Evolutionary conservation across 92 coral and sea anemone species (phyloP), one percentile per base, ranked within the genome.

Genomic region (Parazoanthus swiftii): DNA sequence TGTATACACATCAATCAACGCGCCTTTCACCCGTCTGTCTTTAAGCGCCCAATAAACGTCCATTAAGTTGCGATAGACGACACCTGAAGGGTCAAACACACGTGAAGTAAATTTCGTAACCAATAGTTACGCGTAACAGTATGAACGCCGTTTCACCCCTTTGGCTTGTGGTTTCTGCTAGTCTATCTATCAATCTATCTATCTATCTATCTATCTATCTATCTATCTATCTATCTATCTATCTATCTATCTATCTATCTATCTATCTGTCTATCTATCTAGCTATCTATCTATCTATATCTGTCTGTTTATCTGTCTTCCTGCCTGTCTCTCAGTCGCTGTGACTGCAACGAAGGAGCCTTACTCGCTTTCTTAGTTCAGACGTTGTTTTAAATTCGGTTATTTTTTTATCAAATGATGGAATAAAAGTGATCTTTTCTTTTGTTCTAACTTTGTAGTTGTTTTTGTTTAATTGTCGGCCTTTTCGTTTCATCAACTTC

Each of bases 1-100:
- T 8, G 94, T 78, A 86, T 96, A 96, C 1, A 94, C 85, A 82
- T 96, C 98, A 26, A 96, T 86, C 18, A 96, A 91, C 0, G 91
- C 92, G 3, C 98, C 98, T 36, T 94, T 95, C n/a, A 96, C 98
- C 37, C 76, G 65, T 10, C 98, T 88, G 42, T 80, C 77, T 21
- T 89, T 94, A 9, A 96, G 88, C 6, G 98, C 94, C 48, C 48
- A 79, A 70, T 87, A 88, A 59, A 96, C 77, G 88, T 90, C 98
- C 79, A 86, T 88, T 26, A 96, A 92, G 65, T 94, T 91, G 54
- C 92, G 89, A 87, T 96, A 94, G 26, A 56, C 44, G 11, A 85
- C 83, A 21, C 91, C 97, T 94, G 66, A 50, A 83, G 36, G 36
- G 35, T 39, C 26, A 77, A 74, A 84, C 16, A 20, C n/a, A 37